Conservation (phyloP, 1,140 invertebrate species). For the Eufriesea mexicana region DNA sequence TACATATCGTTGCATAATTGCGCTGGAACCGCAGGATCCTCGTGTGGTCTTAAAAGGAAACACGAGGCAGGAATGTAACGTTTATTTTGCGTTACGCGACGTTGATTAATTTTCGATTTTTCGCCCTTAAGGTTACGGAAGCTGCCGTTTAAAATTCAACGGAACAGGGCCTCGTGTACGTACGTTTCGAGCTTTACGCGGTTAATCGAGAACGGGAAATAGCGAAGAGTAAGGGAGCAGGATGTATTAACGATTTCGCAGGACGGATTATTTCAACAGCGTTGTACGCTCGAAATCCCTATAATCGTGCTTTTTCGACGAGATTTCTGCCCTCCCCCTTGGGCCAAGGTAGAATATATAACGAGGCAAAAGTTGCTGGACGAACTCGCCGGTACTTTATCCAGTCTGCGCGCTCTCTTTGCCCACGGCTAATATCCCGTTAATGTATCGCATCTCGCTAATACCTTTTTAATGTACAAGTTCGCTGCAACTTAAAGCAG, state of each 20-base stretch:
- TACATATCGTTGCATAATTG: background rate
- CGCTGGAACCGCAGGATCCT: no score
- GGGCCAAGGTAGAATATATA: background rate
- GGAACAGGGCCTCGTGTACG: no score
- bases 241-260: background rate
- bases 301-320: conserved; percentile 22
- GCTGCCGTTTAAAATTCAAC: no score
- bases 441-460: conserved; percentile 40
- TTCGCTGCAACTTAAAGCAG: conserved; percentile 29
- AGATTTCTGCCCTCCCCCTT: background rate
- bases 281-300: background rate
- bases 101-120: background rate
- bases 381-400: conserved; percentile 2
- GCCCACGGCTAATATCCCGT: conserved; percentile 26
- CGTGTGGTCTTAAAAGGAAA: no score
- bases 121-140: background rate
- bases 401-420: background rate
- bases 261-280: background rate
- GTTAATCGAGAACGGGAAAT: background rate
- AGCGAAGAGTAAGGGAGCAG: background rate
- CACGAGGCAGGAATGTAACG: background rate
- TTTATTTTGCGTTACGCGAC: background rate
- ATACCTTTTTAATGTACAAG: conserved; percentile 46
- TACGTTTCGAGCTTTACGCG: background rate
- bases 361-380: conserved; percentile 10